A percentile compares a stretch with the other conserved stretches of the same genome.
Evolutionary conservation across 2,797 vertebrate genomes (phyloP).

Genomic region (Gadopsis marmoratus): DNA sequence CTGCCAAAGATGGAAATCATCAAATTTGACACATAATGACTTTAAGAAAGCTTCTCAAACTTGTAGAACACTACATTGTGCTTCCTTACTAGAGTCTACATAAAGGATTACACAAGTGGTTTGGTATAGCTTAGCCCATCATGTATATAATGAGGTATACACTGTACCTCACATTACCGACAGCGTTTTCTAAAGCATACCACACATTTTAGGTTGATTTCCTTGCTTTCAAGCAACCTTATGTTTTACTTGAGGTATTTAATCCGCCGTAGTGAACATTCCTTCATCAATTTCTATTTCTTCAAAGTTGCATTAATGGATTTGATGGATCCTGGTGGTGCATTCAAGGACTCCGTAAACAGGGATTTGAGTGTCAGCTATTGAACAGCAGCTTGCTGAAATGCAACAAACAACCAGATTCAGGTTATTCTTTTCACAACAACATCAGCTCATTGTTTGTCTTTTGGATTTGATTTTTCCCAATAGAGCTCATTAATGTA

Average conservation of each 20-base stretch:
- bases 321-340: neutral
- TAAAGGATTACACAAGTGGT: neutral
- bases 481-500: neutral
- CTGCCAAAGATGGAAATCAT: neutral
- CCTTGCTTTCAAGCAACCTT: neutral
- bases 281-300: neutral
- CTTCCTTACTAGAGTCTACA: neutral
- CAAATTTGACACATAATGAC: neutral
- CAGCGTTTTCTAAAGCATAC: neutral
- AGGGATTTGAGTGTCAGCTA: constrained; percentile 1
- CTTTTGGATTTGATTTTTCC: neutral
- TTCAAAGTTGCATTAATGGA: neutral
- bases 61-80: neutral
- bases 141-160: neutral
- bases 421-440: neutral
- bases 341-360: neutral
- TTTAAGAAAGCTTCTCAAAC: constrained; percentile 12
- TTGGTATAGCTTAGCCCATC: neutral
- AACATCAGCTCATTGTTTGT: neutral
- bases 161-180: neutral
- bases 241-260: neutral
- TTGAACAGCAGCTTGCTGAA: neutral
- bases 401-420: neutral
- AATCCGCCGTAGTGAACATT: neutral
- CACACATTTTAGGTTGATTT: neutral